Percentiles rank a stretch among this genome's conserved stretches.
Evolutionary conservation across 2,113 vertebrate species (phyloP).

Genomic region (Colossoma macropomum): DNA sequence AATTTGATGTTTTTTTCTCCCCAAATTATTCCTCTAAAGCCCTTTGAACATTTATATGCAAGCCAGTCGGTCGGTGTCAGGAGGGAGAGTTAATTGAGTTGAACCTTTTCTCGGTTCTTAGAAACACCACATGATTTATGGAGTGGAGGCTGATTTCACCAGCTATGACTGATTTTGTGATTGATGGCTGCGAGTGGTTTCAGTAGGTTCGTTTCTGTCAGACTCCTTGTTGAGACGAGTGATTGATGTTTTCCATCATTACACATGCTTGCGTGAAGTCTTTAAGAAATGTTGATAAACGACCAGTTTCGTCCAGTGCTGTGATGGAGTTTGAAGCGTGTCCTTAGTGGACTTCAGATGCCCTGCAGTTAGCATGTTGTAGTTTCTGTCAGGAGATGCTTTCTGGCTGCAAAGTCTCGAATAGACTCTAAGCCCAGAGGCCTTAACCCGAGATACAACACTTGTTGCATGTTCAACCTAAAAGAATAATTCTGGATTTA

Average conservation of each 20-base stretch:
- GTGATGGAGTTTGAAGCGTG: constrained; percentile 14
- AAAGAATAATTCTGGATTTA: no score
- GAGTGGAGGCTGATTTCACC: constrained; percentile 2
- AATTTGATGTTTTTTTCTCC: not conserved
- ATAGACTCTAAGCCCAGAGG: no score
- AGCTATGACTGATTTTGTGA: constrained; percentile 35
- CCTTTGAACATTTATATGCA: not conserved
- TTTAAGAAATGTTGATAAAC: constrained; percentile 34
- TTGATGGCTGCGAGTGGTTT: constrained; percentile 28
- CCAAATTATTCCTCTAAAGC: not conserved
- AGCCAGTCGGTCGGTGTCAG: not conserved
- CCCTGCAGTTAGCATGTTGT: constrained; percentile 14
- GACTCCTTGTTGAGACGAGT: constrained; percentile 28
- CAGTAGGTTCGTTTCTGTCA: constrained; percentile 25
- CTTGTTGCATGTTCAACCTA: no score
- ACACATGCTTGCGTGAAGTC: not conserved
- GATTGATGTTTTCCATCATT: constrained; percentile 42
- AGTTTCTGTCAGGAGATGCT: constrained; percentile 1
- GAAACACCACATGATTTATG: constrained; percentile 21
- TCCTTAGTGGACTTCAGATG: not conserved
- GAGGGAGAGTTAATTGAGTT: not conserved
- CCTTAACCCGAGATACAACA: no score
- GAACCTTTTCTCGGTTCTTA: constrained; percentile 12
- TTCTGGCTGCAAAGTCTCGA: no score
- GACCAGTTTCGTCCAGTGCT: constrained; percentile 4